phyloP scores from a whole-genome alignment of 2,797 vertebrate species.

The Chrosomus eos region DNA sequence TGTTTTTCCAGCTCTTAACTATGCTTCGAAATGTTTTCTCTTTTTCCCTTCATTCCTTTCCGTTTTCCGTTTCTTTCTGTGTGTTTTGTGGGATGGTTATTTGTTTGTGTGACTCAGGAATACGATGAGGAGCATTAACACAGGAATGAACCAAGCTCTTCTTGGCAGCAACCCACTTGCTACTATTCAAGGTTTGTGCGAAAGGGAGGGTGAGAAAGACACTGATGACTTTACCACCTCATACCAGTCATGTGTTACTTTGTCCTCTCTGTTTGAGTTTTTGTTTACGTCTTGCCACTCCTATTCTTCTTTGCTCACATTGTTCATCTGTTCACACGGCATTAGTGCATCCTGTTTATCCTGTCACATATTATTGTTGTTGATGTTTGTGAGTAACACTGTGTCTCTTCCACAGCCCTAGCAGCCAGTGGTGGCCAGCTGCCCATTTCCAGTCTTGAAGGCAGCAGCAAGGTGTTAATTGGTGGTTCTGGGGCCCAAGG shows the following conservation, averaged over 20 bases:
- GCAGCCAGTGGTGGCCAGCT: slow-evolving; percentile 95
- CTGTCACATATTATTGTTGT: not conserved
- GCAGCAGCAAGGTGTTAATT: slow-evolving; percentile 85
- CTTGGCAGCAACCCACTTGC: slow-evolving; percentile 93
- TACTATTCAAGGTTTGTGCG: slow-evolving; percentile 93
- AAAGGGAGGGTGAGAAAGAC: slow-evolving; percentile 32
- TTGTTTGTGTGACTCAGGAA: slow-evolving; percentile 78
- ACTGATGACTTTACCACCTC: slow-evolving; percentile 4
- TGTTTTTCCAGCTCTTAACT: slow-evolving; percentile 18
- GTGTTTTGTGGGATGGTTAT: slow-evolving; percentile 33
- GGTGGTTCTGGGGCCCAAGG: slow-evolving; percentile 80
- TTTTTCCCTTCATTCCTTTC: slow-evolving; percentile 23
- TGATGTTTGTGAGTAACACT: slow-evolving; percentile 6
- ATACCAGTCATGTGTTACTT: slow-evolving; percentile 41
- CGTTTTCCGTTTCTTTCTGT: slow-evolving; percentile 29
- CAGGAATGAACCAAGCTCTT: slow-evolving; percentile 91
- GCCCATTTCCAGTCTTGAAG: slow-evolving; percentile 94
- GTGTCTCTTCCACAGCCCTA: slow-evolving; percentile 77
- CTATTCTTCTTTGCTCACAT: slow-evolving; percentile 27
- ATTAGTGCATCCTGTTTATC: not conserved
- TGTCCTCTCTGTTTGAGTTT: slow-evolving; percentile 55
- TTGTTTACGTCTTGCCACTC: slow-evolving; percentile 43
- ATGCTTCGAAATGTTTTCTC: slow-evolving; percentile 19
- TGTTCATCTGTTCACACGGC: not conserved
- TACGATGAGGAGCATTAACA: slow-evolving; percentile 93